These are phyloP conservation scores for Plectrocnemia conspersa DNA, from an alignment of 1,140 invertebrate genomes.

Conservation along the genomic window DNA sequence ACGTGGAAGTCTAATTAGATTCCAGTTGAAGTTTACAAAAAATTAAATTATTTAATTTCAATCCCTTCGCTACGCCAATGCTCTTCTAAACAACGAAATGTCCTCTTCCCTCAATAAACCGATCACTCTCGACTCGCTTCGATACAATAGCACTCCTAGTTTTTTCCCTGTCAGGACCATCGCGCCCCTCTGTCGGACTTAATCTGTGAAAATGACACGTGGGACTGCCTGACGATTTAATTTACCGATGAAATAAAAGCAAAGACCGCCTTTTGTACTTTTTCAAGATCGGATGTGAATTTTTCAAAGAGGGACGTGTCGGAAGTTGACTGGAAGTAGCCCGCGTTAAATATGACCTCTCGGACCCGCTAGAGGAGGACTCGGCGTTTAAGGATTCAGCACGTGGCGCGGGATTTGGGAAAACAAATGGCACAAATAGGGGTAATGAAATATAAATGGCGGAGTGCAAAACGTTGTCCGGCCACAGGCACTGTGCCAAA, in stretches of 20 bases:
- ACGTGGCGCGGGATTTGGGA: background rate
- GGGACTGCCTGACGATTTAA: constrained; percentile 25
- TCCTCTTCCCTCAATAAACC: constrained; percentile 1
- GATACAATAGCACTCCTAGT: constrained; percentile 18
- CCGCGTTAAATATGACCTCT: too few species aligned
- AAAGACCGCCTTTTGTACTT: too few species aligned
- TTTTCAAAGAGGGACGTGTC: too few species aligned
- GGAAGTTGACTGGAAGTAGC: too few species aligned
- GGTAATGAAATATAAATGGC: constrained; percentile 5
- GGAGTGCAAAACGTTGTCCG: constrained; percentile 4
- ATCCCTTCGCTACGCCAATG: background rate
- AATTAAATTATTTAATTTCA: too few species aligned
- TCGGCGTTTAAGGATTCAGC: constrained; percentile 4
- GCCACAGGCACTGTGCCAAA: background rate
- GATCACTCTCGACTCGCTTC: background rate
- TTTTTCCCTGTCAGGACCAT: constrained; percentile 19
- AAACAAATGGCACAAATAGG: constrained; percentile 7
- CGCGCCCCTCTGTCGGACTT: background rate
- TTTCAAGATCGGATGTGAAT: too few species aligned
- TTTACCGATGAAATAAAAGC: too few species aligned
- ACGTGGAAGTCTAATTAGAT: too few species aligned
- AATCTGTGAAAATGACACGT: constrained; percentile 34
- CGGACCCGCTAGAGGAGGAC: background rate
- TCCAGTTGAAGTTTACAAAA: too few species aligned
- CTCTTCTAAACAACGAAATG: background rate